phyloP scores from a whole-genome alignment of 2,797 vertebrate species.

The Eurystomus glaucurus region DNA sequence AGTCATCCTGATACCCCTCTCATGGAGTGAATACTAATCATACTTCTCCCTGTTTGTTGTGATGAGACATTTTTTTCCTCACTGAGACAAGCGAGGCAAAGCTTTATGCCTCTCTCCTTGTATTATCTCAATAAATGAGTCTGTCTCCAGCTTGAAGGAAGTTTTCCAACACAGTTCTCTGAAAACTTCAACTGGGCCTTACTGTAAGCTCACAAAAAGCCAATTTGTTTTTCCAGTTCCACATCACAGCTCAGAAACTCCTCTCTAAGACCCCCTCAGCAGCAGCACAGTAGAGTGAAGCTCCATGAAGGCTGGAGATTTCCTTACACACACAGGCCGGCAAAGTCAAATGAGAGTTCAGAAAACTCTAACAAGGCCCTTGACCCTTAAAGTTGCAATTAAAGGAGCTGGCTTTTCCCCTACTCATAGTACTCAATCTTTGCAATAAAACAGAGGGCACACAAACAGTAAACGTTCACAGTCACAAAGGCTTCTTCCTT shows the following conservation, averaged over 20 bases:
- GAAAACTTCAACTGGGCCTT: not conserved
- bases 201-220: not conserved
- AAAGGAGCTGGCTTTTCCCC: not conserved
- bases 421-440: not conserved
- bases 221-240: not conserved
- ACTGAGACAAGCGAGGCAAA: not conserved
- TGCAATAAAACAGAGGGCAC: not conserved
- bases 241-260: not conserved
- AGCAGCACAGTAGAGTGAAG: not conserved
- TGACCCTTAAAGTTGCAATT: not conserved
- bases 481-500: not conserved
- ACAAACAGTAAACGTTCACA: not conserved
- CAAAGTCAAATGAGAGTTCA: not conserved
- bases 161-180: not conserved
- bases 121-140: not conserved
- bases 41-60: not conserved
- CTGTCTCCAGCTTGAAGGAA: not conserved
- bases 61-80: not conserved
- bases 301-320: not conserved
- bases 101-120: not conserved
- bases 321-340: not conserved
- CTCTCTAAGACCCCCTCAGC: not conserved
- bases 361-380: not conserved
- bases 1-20: constrained; percentile 29
- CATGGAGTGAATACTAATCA: constrained; percentile 12